These are phyloP conservation scores for Drosophila repleta DNA, from an alignment of 1,140 invertebrate species.

Conservation along the genomic window DNA sequence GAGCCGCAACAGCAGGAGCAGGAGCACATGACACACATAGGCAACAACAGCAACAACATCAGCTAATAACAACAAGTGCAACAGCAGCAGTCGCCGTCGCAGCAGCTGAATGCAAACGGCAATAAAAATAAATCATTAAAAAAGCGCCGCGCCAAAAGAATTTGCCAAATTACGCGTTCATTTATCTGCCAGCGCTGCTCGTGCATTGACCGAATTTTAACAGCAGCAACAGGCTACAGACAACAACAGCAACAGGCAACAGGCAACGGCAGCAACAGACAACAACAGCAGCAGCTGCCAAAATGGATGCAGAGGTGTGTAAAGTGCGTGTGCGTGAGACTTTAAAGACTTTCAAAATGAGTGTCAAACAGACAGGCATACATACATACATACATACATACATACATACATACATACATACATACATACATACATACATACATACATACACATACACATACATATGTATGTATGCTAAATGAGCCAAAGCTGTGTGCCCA, in stretches of 20 bases:
- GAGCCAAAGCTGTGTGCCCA: neutral
- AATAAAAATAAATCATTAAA: constrained; percentile 70
- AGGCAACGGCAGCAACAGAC: constrained; percentile 14
- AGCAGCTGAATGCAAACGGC: constrained; percentile 34
- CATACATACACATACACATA: too few relatives aligned
- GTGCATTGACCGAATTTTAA: constrained; percentile 70
- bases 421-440: too few relatives aligned
- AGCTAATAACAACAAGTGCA: constrained; percentile 11
- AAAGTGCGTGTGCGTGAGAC: constrained; percentile 15
- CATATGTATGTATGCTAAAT: neutral
- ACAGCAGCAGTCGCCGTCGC: neutral
- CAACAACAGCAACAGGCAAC: constrained; percentile 22
- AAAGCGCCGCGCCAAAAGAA: constrained; percentile 39
- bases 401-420: too few relatives aligned
- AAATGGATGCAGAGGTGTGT: constrained; percentile 78
- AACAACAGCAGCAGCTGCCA: constrained; percentile 32
- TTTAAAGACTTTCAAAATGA: too few relatives aligned
- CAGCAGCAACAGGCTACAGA: constrained; percentile 28
- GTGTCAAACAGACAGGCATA: too few relatives aligned
- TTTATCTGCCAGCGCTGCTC: constrained; percentile 35
- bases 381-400: too few relatives aligned
- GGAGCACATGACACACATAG: constrained; percentile 37
- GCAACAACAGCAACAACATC: constrained; percentile 4
- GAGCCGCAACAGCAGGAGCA: constrained; percentile 17
- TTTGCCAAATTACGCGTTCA: constrained; percentile 49